Percentiles rank a stretch among this genome's conserved stretches.
Evolutionary conservation across 1,140 invertebrate genomes (phyloP).

Genomic region (Delia radicum): DNA sequence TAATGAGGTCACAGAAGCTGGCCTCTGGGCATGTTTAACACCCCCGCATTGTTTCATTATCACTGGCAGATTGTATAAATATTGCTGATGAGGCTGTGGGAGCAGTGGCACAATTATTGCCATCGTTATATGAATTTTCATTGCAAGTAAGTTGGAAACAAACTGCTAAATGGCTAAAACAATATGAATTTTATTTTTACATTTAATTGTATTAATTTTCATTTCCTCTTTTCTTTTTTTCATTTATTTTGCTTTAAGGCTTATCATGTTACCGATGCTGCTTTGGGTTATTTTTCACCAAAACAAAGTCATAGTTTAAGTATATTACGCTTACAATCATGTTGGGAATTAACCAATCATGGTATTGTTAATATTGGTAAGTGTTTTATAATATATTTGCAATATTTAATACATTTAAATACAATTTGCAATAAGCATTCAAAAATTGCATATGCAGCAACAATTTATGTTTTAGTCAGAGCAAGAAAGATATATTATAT

Average conservation of each 20-base stretch:
- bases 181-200: no score
- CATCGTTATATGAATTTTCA: slow-evolving; percentile 88
- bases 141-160: slow-evolving; percentile 61
- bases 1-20: slow-evolving; percentile 93
- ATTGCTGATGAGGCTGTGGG: slow-evolving; percentile 93
- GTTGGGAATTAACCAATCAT: slow-evolving; percentile 96
- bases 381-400: no score
- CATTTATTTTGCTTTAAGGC: slow-evolving; percentile 63
- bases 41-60: slow-evolving; percentile 86
- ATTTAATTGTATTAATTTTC: no score
- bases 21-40: slow-evolving; percentile 88
- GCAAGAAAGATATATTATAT: no score
- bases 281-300: slow-evolving; percentile 88
- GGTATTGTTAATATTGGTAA: slow-evolving; percentile 92
- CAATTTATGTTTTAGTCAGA: no score
- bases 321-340: slow-evolving; percentile 85
- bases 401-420: no score
- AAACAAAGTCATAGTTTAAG: slow-evolving; percentile 86
- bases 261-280: slow-evolving; percentile 96
- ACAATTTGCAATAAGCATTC: no score
- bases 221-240: slow-evolving; percentile 27
- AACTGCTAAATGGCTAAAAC: background rate
- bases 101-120: slow-evolving; percentile 87
- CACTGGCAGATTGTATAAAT: slow-evolving; percentile 93
- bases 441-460: no score